phyloP scores from a whole-genome alignment of 2,797 vertebrate genomes.

The Allobates femoralis region DNA sequence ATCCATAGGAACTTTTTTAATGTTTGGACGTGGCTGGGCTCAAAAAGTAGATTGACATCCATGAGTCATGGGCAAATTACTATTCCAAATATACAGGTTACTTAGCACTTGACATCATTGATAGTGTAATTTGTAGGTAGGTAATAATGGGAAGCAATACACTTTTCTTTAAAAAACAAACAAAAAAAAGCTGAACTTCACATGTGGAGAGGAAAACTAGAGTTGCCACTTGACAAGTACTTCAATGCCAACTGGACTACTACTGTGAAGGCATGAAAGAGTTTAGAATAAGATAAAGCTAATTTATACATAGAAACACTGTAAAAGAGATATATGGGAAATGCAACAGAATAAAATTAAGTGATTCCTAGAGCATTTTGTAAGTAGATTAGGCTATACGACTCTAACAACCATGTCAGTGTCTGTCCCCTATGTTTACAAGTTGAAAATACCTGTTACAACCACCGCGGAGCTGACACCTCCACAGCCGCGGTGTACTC shows the following conservation, averaged over 20 bases:
- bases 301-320: background rate
- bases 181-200: background rate
- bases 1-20: background rate
- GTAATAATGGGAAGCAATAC: background rate
- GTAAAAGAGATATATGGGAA: background rate
- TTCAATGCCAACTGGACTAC: background rate
- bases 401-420: no score
- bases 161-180: background rate
- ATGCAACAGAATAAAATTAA: no score
- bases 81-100: background rate
- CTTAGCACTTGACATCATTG: background rate
- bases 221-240: background rate
- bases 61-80: background rate
- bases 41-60: background rate
- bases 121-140: conserved; percentile 2
- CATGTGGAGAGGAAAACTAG: background rate
- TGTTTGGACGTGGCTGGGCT: conserved; percentile 4
- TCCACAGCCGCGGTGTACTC: no score
- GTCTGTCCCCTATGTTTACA: no score
- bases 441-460: no score
- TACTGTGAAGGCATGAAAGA: background rate
- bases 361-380: no score
- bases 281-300: background rate
- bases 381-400: no score
- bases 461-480: no score